phyloP scores from a whole-genome alignment of 2,113 vertebrate genomes.

The Lepus europaeus region DNA sequence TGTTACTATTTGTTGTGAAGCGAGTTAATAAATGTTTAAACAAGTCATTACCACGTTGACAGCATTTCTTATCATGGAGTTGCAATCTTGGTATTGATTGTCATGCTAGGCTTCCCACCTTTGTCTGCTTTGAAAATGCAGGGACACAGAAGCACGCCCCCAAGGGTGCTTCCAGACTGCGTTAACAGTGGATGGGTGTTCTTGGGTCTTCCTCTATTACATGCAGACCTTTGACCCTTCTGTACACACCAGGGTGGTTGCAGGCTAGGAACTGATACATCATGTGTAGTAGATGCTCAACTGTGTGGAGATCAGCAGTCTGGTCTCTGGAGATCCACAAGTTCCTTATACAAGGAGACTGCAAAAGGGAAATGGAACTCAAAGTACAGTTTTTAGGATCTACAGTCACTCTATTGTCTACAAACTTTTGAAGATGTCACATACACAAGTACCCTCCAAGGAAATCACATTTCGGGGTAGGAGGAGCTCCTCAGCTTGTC shows the following conservation, averaged over 20 bases:
- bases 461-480: not conserved
- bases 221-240: not conserved
- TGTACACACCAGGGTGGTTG: not conserved
- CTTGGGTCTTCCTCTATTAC: not conserved
- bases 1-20: conserved; percentile 87
- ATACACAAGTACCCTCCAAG: not conserved
- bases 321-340: not conserved
- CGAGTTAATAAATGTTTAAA: conserved; percentile 87
- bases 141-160: conserved; percentile 19
- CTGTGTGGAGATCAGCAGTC: not conserved
- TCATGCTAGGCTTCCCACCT: conserved; percentile 27
- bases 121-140: conserved; percentile 43
- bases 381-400: no score
- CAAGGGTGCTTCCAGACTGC: not conserved
- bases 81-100: conserved; percentile 70
- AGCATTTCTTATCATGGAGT: conserved; percentile 71
- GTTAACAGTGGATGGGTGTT: not conserved
- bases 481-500: not conserved
- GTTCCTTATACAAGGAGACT: no score
- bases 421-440: not conserved
- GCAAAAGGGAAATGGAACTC: no score
- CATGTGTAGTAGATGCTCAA: not conserved
- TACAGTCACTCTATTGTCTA: no score
- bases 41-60: conserved; percentile 79
- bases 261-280: not conserved